These are phyloP conservation scores for Mizuhopecten yessoensis DNA, from an alignment of 1,140 invertebrate species.

Conservation along the genomic window DNA sequence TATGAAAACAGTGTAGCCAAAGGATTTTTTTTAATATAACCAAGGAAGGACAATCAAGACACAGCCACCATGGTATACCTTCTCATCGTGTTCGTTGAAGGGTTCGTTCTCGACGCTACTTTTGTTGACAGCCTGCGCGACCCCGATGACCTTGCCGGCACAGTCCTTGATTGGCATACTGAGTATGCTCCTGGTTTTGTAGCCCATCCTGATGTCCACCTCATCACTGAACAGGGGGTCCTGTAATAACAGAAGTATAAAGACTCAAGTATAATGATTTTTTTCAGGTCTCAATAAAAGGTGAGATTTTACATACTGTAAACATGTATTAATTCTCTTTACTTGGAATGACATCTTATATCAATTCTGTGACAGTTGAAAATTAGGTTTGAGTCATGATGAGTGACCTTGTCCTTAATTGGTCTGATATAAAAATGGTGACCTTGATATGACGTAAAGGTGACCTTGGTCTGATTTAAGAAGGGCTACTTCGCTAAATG, in stretches of 20 bases:
- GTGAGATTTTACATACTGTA: too few species aligned
- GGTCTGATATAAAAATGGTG: neutral
- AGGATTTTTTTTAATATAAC: too few species aligned
- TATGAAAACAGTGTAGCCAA: too few species aligned
- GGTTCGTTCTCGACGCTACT: conserved; percentile 82
- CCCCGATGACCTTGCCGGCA: conserved; percentile 97
- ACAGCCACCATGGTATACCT: too few species aligned
- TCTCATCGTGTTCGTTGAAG: conserved; percentile 81
- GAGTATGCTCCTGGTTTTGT: conserved; percentile 94
- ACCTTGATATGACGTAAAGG: neutral
- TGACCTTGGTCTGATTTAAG: neutral
- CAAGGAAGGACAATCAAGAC: too few species aligned
- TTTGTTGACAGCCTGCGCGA: conserved; percentile 99
- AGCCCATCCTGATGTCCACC: conserved; percentile 95
- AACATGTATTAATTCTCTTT: too few species aligned
- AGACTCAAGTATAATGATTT: too few species aligned
- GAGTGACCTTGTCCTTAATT: neutral
- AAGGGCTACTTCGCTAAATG: neutral
- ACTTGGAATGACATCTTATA: too few species aligned
- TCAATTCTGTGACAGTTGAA: too few species aligned
- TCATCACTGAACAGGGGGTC: conserved; percentile 91
- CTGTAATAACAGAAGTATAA: too few species aligned
- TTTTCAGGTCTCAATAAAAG: too few species aligned
- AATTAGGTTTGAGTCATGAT: too few species aligned
- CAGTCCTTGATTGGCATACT: conserved; percentile 98